Conservation (phyloP, 2,888 invertebrate genomes). For the Polia nebulosa region DNA sequence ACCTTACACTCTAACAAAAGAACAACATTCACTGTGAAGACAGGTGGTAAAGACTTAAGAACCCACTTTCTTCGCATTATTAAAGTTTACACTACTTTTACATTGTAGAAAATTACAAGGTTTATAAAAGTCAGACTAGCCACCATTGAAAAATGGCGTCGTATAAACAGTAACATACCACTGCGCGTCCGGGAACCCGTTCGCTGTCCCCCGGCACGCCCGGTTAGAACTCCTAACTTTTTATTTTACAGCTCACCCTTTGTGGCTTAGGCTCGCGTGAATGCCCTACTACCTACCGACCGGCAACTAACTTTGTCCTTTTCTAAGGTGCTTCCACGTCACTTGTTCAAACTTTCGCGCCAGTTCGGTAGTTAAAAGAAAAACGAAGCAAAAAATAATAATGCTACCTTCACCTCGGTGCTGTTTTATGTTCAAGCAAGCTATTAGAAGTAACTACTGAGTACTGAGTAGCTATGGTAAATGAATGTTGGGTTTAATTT, state of each 20-base stretch:
- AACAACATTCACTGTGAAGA: constrained; percentile 18
- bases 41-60: constrained; percentile 36
- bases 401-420: constrained; percentile 9
- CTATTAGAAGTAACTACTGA: constrained; percentile 13
- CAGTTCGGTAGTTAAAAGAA: constrained; percentile 69
- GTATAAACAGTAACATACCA: constrained; percentile 77
- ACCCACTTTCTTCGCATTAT: constrained; percentile 37
- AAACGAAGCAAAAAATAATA: constrained; percentile 24
- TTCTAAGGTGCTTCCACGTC: constrained; percentile 68
- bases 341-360: constrained; percentile 79
- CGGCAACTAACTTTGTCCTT: constrained; percentile 68
- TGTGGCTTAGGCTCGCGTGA: constrained; percentile 87
- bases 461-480: constrained; percentile 1
- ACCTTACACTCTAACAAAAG: constrained; percentile 35
- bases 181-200: constrained; percentile 84
- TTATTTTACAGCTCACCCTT: constrained; percentile 89
- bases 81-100: constrained; percentile 24
- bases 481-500: constrained; percentile 28
- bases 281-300: constrained; percentile 83
- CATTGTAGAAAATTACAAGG: constrained; percentile 20
- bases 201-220: constrained; percentile 86
- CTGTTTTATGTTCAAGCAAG: constrained; percentile 12
- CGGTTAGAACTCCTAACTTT: constrained; percentile 90
- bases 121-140: constrained; percentile 9
- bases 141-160: constrained; percentile 29